A percentile compares a stretch with the other conserved stretches of the same genome.
Evolutionary conservation across 1,140 invertebrate species (phyloP).

Genomic region (Ostrea edulis): DNA sequence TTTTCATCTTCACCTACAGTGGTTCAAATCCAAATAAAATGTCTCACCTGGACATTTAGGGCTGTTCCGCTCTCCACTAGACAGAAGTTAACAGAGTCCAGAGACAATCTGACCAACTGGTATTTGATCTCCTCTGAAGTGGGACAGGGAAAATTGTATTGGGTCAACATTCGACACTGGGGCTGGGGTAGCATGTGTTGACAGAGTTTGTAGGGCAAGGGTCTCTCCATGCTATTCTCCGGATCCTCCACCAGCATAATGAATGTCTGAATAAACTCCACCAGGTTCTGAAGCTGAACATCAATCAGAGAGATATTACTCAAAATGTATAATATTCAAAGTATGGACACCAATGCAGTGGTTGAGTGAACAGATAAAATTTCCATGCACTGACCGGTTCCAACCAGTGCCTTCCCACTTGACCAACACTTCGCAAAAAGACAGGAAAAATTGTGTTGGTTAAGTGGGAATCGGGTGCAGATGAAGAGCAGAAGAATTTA

Average conservation of each 20-base stretch:
- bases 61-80: constrained; percentile 93
- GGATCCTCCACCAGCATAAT: constrained; percentile 90
- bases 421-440: no score
- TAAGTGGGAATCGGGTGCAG: no score
- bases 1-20: no score
- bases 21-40: no score
- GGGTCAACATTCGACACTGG: constrained; percentile 83
- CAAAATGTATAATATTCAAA: no score
- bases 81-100: constrained; percentile 95
- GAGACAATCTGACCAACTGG: constrained; percentile 92
- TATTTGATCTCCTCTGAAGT: constrained; percentile 96
- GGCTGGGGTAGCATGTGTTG: constrained; percentile 91
- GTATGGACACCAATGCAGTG: no score
- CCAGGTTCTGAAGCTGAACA: constrained; percentile 88
- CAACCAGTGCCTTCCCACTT: no score
- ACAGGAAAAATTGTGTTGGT: no score
- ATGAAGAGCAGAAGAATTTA: no score
- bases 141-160: constrained; percentile 84
- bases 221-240: constrained; percentile 92
- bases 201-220: constrained; percentile 88
- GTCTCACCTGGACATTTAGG: constrained; percentile 88
- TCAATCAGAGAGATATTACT: no score
- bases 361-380: no score
- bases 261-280: constrained; percentile 93
- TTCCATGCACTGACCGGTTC: no score